Percentiles rank a stretch among this genome's conserved stretches.
Evolutionary conservation across 2,888 invertebrate species (phyloP).

Genomic region (Cheilosia soror): DNA sequence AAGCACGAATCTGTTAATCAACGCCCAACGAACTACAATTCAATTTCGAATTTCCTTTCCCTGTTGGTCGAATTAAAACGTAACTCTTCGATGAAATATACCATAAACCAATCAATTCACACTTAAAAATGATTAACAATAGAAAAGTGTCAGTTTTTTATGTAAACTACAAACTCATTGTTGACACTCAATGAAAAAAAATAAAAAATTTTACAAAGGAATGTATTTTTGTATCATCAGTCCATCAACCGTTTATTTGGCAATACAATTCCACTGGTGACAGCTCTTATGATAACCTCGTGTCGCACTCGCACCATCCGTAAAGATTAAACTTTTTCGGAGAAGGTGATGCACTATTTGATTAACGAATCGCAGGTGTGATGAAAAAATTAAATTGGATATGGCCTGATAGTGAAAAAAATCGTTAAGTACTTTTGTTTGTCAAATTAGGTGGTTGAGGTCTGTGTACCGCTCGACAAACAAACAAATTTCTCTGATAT

Average conservation of each 20-base stretch:
- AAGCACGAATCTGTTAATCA: not conserved
- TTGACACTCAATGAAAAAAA: constrained; percentile 13
- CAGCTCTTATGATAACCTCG: no score
- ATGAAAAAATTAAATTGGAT: no score
- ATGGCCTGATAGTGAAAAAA: not conserved
- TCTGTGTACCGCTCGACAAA: not conserved
- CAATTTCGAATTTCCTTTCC: not conserved
- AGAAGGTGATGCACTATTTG: no score
- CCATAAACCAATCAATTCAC: constrained; percentile 37
- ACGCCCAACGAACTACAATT: not conserved
- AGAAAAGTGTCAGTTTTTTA: constrained; percentile 18
- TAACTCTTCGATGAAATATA: constrained; percentile 17
- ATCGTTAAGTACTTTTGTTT: not conserved
- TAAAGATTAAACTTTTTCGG: no score
- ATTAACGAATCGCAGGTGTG: no score
- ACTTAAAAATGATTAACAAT: constrained; percentile 7
- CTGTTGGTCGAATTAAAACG: constrained; percentile 26
- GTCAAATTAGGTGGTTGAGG: not conserved
- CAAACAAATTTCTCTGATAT: constrained; percentile 20
- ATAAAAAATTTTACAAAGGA: not conserved
- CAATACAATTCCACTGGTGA: no score
- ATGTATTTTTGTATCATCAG: no score
- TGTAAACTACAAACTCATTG: constrained; percentile 37
- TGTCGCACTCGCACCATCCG: no score
- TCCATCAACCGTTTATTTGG: no score